Evolutionary conservation across 2,113 vertebrate genomes (phyloP), one percentile per base, ranked within the genome.

Genomic region (Otolemur garnettii): DNA sequence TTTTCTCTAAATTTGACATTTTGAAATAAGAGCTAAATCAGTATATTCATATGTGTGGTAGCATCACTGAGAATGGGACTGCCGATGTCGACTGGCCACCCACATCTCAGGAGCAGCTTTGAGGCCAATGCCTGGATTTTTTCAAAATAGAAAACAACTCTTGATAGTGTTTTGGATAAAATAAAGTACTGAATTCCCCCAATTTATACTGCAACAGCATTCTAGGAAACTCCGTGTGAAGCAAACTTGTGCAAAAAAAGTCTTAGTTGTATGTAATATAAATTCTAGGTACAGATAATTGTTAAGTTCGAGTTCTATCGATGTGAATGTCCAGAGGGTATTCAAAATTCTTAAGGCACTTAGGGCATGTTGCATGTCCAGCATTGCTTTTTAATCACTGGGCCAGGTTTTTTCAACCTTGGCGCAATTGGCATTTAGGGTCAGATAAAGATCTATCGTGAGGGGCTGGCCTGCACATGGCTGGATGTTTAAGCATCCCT

Each of bases 11-110:
- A n/a, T 64, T 45, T 92, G 95, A 92, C 95, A 80, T 95, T 83
- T 87, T 94, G 93, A 90, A 89, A 53, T 81, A 53, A 93, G 86
- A 78, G 66, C 72, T 85, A 80, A 77, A 90, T 95, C 75, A 87
- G 88, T 42, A 1, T 59, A 30, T 77, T 80, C 93, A 35, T 66
- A 15, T 53, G 42, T 42, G 45, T 7, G 77, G 87, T 21, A 68
- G 59, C 69, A 18, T 62, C 22, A 4, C 24, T 0, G 2, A 0
- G 60, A 64, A 30, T 0, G 0, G 13, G 33, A 2, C 38, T 11
- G 74, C 28, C 53, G 24, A 45, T 17, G 24, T 30, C 3, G 3
- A 4, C 2, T 5, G 42, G 26, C 12, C 35, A 35, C 33, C 30
- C 45, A 13, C 7, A 13, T 53, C 28, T 14, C 26, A 14, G 0